Percentiles rank a stretch among this genome's conserved stretches.
Evolutionary conservation across 2,888 invertebrate species (phyloP).

Genomic region (Malachius bipustulatus): DNA sequence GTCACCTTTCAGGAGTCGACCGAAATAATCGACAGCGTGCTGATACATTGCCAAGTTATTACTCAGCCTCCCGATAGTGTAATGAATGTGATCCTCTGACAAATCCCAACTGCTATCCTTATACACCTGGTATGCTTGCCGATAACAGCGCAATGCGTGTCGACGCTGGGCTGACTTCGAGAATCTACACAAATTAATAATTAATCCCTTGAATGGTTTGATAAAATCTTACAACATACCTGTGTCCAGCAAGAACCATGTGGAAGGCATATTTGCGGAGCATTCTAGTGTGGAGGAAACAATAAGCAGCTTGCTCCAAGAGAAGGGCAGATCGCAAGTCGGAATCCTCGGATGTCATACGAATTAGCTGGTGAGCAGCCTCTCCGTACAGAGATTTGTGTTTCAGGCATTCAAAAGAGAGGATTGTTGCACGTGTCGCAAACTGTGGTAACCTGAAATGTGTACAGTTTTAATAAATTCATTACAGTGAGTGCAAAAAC

Average conservation of each 20-base stretch:
- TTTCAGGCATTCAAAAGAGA: slow-evolving; percentile 80
- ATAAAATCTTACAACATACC: no score
- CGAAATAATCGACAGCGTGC: slow-evolving; percentile 63
- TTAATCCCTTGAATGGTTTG: no score
- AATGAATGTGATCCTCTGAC: slow-evolving; percentile 92
- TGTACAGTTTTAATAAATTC: no score
- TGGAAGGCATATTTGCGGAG: slow-evolving; percentile 92
- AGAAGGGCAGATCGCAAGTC: slow-evolving; percentile 88
- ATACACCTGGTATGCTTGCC: slow-evolving; percentile 72
- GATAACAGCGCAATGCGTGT: slow-evolving; percentile 85
- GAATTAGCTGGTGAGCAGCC: slow-evolving; percentile 88
- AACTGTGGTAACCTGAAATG: slow-evolving; percentile 75
- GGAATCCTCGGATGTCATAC: slow-evolving; percentile 96
- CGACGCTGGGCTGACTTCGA: slow-evolving; percentile 86
- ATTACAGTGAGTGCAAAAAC: no score
- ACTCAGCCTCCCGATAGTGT: slow-evolving; percentile 84
- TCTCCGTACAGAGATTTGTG: slow-evolving; percentile 69
- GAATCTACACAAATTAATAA: no score
- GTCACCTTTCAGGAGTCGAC: slow-evolving; percentile 59
- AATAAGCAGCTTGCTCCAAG: slow-evolving; percentile 90
- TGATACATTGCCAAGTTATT: slow-evolving; percentile 62
- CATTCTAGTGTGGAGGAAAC: slow-evolving; percentile 69
- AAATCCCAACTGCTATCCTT: slow-evolving; percentile 74
- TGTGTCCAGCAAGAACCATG: slow-evolving; percentile 91
- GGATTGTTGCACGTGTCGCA: slow-evolving; percentile 81